phyloP scores from a whole-genome alignment of 2,888 invertebrate species.

The Papilio gigon region DNA sequence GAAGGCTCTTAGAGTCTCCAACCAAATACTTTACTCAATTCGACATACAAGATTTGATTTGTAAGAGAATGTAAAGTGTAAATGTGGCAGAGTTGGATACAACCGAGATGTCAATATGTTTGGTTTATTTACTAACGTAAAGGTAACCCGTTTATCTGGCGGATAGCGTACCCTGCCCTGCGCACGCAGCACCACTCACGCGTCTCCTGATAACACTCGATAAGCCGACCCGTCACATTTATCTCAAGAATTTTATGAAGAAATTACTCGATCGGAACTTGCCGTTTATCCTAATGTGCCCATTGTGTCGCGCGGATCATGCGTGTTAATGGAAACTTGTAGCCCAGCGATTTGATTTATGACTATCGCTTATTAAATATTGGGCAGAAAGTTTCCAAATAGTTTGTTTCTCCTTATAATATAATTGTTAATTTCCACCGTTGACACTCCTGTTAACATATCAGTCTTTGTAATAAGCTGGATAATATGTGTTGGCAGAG shows the following conservation, averaged over 20 bases:
- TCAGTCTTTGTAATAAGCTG: no score
- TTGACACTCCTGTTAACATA: no score
- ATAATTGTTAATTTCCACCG: neutral
- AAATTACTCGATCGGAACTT: constrained; percentile 4
- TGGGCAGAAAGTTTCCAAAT: neutral
- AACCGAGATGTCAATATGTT: neutral
- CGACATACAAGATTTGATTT: neutral
- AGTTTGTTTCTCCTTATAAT: neutral
- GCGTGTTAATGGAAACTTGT: neutral
- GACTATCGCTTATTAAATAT: neutral
- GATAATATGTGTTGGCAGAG: no score
- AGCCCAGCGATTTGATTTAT: neutral
- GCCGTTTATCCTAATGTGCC: neutral
- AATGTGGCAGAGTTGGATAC: neutral
- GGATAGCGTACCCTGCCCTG: neutral
- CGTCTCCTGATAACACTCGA: constrained; percentile 39
- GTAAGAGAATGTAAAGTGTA: neutral
- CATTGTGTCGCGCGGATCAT: neutral
- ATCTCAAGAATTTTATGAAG: constrained; percentile 40
- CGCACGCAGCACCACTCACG: neutral
- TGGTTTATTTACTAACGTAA: constrained; percentile 7
- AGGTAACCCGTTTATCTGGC: neutral
- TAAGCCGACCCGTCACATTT: constrained; percentile 34
- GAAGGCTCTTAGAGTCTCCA: neutral
- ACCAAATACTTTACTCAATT: neutral